Evolutionary conservation across 2,113 vertebrate species (phyloP).

Genomic region (Acanthisitta chloris): DNA sequence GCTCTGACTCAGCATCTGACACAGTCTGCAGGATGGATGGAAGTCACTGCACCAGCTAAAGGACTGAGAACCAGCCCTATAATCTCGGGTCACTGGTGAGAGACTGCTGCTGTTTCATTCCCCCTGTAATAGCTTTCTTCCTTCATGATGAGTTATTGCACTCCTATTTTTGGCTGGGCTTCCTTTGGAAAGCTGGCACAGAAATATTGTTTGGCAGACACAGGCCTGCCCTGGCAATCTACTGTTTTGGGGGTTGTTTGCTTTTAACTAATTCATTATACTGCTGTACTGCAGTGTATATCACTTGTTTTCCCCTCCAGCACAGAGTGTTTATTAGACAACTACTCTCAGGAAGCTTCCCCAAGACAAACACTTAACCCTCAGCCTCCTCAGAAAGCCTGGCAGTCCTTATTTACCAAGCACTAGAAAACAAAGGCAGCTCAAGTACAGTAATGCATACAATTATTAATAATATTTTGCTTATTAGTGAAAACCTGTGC

Average conservation of each 20-base stretch:
- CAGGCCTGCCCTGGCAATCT: constrained; percentile 6
- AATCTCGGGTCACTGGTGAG: background rate
- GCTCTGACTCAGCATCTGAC: background rate
- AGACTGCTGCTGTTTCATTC: background rate
- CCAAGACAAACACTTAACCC: background rate
- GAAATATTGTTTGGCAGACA: constrained; percentile 26
- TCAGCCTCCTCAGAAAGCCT: background rate
- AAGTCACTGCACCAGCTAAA: background rate
- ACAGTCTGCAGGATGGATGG: background rate
- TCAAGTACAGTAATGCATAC: background rate
- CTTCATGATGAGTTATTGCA: background rate
- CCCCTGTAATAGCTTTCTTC: background rate
- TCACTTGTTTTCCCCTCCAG: constrained; percentile 33
- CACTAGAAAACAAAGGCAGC: background rate
- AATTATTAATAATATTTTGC: background rate
- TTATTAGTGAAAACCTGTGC: background rate
- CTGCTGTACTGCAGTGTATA: background rate
- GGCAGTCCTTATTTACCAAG: background rate
- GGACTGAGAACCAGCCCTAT: background rate
- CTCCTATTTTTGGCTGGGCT: constrained; percentile 21
- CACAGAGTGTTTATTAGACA: constrained; percentile 14
- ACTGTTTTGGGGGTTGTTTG: constrained; percentile 13
- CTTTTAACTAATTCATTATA: constrained; percentile 51
- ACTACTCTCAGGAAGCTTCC: constrained; percentile 7
- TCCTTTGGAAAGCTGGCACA: constrained; percentile 12